Evolutionary conservation across 1,140 invertebrate genomes (phyloP).

Genomic region (Eupristina koningsbergeri): DNA sequence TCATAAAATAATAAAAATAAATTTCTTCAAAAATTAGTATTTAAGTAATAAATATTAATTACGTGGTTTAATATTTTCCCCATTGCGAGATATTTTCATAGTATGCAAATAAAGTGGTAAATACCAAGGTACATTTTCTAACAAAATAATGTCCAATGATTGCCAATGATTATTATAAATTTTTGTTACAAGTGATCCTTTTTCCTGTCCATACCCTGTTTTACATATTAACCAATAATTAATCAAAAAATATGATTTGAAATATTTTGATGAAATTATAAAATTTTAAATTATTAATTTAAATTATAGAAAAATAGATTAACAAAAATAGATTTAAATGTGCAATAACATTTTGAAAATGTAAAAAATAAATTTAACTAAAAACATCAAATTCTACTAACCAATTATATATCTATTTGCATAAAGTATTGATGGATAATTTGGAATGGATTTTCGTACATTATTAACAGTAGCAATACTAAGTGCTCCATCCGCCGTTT

Average conservation of each 20-base stretch:
- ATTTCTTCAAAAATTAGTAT: conserved; percentile 36
- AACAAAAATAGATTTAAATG: neutral
- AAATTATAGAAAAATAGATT: too few relatives aligned
- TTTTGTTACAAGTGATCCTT: conserved; percentile 88
- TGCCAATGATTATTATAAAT: conserved; percentile 85
- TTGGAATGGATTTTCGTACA: conserved; percentile 71
- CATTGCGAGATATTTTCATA: conserved; percentile 79
- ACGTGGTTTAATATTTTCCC: conserved; percentile 77
- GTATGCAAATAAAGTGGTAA: conserved; percentile 93
- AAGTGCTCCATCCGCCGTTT: conserved; percentile 75
- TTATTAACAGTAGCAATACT: conserved; percentile 79
- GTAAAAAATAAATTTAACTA: neutral
- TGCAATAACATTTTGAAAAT: neutral
- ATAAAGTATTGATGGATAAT: conserved; percentile 80
- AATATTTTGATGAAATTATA: conserved; percentile 5
- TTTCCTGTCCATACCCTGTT: conserved; percentile 84
- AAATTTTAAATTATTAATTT: neutral
- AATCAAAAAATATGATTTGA: conserved; percentile 22
- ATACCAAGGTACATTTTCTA: conserved; percentile 95
- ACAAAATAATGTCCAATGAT: conserved; percentile 79
- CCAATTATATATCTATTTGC: conserved; percentile 89
- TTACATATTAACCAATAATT: conserved; percentile 28
- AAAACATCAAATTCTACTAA: conserved; percentile 55
- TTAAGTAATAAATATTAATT: conserved; percentile 55
- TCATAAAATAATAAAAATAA: neutral